Conservation (phyloP, 2,797 vertebrate species). For the Danio kyathit region DNA sequence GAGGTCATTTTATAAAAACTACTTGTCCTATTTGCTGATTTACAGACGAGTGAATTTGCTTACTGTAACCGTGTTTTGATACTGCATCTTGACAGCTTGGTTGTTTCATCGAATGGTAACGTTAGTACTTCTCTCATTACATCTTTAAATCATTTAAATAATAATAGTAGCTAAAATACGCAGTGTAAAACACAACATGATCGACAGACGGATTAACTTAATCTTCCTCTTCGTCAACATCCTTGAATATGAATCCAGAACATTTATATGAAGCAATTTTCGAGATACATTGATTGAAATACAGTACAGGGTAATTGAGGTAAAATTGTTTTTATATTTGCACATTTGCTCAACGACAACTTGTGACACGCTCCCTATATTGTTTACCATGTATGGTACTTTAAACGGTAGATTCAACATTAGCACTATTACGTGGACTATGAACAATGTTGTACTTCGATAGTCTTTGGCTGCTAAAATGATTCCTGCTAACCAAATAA, state of each 20-base stretch:
- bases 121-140: not conserved
- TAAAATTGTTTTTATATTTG: no score
- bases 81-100: not conserved
- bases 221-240: not conserved
- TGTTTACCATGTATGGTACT: no score
- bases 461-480: no score
- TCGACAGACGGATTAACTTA: conserved; percentile 11
- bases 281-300: not conserved
- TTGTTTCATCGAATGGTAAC: not conserved
- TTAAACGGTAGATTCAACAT: no score
- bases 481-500: no score
- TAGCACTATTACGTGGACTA: no score
- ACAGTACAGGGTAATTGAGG: no score
- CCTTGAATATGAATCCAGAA: not conserved
- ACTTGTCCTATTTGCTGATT: not conserved
- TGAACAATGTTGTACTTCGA: no score
- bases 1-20: not conserved
- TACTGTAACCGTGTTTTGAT: not conserved
- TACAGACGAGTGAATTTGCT: not conserved
- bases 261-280: not conserved
- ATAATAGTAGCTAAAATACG: not conserved
- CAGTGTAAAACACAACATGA: conserved; percentile 10
- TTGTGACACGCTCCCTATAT: no score
- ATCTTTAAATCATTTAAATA: not conserved
- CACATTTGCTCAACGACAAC: no score